Percentiles rank a stretch among this genome's conserved stretches.
Conservation (phyloP, 2,888 invertebrate species). For the Harpalus rubripes region DNA sequence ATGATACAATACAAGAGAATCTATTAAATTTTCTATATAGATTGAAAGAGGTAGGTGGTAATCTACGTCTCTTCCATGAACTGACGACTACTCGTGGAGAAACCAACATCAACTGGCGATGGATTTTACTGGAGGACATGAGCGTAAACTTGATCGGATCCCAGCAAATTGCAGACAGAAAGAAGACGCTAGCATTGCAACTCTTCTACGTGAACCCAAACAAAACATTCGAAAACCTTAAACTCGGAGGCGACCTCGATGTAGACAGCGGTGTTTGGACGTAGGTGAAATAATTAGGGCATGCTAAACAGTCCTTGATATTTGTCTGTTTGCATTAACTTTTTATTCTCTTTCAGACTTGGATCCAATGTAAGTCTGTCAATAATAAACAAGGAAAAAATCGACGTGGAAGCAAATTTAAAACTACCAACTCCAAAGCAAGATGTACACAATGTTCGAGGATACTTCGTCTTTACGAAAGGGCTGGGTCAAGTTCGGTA, state of each 20-base stretch:
- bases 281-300: slow-evolving; percentile 71
- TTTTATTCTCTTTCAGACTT: slow-evolving; percentile 71
- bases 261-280: slow-evolving; percentile 81
- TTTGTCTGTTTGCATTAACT: background rate
- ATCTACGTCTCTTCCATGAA: slow-evolving; percentile 71
- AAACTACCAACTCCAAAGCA: slow-evolving; percentile 83
- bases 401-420: slow-evolving; percentile 80
- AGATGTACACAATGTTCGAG: slow-evolving; percentile 81
- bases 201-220: slow-evolving; percentile 80
- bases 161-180: slow-evolving; percentile 74
- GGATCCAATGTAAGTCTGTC: slow-evolving; percentile 81
- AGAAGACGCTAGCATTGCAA: slow-evolving; percentile 77
- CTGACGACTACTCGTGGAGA: slow-evolving; percentile 77
- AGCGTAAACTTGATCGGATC: slow-evolving; percentile 77
- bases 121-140: slow-evolving; percentile 79
- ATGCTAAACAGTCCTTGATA: background rate
- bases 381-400: slow-evolving; percentile 77
- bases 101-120: slow-evolving; percentile 78
- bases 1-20: background rate
- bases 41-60: slow-evolving; percentile 27
- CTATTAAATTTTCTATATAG: slow-evolving; percentile 3
- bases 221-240: slow-evolving; percentile 77
- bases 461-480: slow-evolving; percentile 77
- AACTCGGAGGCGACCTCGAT: slow-evolving; percentile 79
- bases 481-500: slow-evolving; percentile 77